A percentile compares a stretch with the other conserved stretches of the same genome.
phyloP scores from a whole-genome alignment of 2,113 vertebrate genomes.

The Gnathonemus echidnorhynchus region DNA sequence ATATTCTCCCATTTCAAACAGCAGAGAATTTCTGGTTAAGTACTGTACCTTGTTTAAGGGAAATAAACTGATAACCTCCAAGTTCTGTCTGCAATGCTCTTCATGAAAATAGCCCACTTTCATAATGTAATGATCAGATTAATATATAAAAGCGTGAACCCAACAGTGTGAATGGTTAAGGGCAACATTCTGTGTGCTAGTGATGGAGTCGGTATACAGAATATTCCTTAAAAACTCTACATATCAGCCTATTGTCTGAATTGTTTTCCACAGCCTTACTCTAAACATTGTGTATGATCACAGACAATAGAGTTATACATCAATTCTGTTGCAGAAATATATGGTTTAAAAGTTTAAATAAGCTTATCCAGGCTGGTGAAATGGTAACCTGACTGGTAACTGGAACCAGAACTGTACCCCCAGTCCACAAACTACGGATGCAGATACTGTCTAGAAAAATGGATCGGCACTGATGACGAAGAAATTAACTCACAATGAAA shows the following conservation, averaged over 20 bases:
- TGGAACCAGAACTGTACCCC: not conserved
- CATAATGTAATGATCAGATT: not conserved
- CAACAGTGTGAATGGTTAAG: not conserved
- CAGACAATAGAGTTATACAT: not conserved
- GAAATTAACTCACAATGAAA: constrained; percentile 24
- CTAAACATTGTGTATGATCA: not conserved
- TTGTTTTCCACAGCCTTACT: not conserved
- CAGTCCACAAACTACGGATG: constrained; percentile 20
- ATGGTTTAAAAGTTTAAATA: not conserved
- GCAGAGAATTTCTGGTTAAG: not conserved
- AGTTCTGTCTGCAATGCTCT: not conserved
- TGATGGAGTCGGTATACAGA: not conserved
- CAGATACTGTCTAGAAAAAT: constrained; percentile 42
- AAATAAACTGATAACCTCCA: not conserved
- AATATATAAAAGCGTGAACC: not conserved
- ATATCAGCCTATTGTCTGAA: not conserved
- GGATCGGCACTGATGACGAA: constrained; percentile 22
- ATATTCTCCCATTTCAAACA: not conserved
- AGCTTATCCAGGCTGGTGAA: not conserved
- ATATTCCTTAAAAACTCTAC: not conserved
- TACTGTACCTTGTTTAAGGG: not conserved
- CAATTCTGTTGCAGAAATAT: not conserved
- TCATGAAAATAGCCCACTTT: not conserved
- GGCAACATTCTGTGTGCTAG: not conserved
- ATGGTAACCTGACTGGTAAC: not conserved